phyloP scores from a whole-genome alignment of 1,140 invertebrate species.

The Magallana angulata region DNA sequence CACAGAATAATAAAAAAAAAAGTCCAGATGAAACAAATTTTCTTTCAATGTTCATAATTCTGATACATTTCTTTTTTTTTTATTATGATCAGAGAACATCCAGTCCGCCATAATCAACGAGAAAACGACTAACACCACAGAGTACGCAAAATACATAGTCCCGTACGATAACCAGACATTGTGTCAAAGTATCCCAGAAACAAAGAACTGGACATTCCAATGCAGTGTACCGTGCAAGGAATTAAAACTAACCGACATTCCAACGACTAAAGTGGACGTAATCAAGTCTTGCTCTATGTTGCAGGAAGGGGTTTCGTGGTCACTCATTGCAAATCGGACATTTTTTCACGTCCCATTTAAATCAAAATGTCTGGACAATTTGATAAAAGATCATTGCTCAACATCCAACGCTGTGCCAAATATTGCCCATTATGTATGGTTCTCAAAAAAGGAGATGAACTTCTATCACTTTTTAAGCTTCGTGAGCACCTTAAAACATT shows the following conservation, averaged over 20 bases:
- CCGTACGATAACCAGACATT: background rate
- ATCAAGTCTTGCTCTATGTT: slow-evolving; percentile 8
- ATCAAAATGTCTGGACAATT: slow-evolving; percentile 22
- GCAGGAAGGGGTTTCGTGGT: background rate
- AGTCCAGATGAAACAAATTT: no score
- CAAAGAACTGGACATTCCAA: slow-evolving; percentile 13
- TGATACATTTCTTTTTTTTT: background rate
- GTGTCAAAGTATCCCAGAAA: slow-evolving; percentile 11
- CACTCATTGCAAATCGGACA: background rate
- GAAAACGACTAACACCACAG: slow-evolving; percentile 1
- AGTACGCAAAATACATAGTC: background rate
- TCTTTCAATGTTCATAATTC: no score
- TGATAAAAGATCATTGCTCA: background rate
- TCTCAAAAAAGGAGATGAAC: slow-evolving; percentile 27
- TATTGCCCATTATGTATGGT: slow-evolving; percentile 47
- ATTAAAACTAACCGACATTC: background rate
- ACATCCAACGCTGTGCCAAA: slow-evolving; percentile 37
- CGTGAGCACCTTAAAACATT: slow-evolving; percentile 35
- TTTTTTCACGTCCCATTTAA: slow-evolving; percentile 10
- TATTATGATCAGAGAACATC: background rate
- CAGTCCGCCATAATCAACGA: background rate
- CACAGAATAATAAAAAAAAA: no score
- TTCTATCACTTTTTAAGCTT: slow-evolving; percentile 47
- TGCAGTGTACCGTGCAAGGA: slow-evolving; percentile 3
- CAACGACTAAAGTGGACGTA: slow-evolving; percentile 6